phyloP scores from a whole-genome alignment of 2,797 vertebrate genomes.

The Melopsittacus undulatus region DNA sequence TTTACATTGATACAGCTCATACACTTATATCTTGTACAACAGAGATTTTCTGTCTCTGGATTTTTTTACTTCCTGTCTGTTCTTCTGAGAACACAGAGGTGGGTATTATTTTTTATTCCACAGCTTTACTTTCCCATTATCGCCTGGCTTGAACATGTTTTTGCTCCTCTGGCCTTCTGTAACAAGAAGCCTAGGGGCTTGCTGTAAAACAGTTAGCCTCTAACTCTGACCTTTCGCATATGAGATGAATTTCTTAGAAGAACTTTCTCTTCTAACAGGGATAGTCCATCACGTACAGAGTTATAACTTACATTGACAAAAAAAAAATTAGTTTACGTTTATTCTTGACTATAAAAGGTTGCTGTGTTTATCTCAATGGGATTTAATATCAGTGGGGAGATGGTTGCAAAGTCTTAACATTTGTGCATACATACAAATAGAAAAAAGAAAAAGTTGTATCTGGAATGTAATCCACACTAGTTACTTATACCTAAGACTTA shows the following conservation, averaged over 20 bases:
- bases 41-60: background rate
- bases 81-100: background rate
- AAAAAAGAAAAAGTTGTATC: background rate
- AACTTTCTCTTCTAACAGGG: background rate
- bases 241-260: background rate
- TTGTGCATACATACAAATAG: background rate
- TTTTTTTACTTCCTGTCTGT: background rate
- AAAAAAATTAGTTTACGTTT: background rate
- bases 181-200: slow-evolving; percentile 15
- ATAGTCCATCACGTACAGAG: background rate
- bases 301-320: background rate
- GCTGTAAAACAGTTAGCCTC: slow-evolving; percentile 31
- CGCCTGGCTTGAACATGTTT: background rate
- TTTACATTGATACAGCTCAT: background rate
- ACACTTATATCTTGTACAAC: background rate
- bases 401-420: background rate
- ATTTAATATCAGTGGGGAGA: background rate
- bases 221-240: slow-evolving; percentile 35
- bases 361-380: background rate
- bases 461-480: background rate
- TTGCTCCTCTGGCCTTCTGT: slow-evolving; percentile 21
- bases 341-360: background rate
- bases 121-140: background rate
- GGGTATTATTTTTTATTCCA: background rate
- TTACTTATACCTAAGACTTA: background rate